Percentiles rank a stretch among this genome's conserved stretches.
These are phyloP conservation scores for Adineta ricciae DNA, from an alignment of 2,888 invertebrate genomes.

Conservation along the genomic window DNA sequence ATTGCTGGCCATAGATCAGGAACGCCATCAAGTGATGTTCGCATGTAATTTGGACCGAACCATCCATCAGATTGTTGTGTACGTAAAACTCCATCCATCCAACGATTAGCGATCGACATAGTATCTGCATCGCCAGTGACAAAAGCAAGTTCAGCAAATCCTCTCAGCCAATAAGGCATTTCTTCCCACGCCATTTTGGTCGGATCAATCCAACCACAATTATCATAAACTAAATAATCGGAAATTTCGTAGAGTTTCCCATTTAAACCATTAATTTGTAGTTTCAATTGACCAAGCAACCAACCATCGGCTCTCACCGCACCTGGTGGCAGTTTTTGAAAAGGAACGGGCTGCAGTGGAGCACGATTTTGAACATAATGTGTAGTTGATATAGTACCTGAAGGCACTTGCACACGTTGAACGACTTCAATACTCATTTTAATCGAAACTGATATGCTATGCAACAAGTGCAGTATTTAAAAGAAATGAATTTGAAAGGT, in stretches of 20 bases:
- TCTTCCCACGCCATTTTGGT: background rate
- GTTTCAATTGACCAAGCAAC: background rate
- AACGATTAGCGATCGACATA: background rate
- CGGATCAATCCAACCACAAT: conserved; percentile 18
- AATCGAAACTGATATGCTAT: too few species aligned
- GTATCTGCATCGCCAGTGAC: background rate
- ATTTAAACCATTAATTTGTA: conserved; percentile 6
- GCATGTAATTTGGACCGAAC: conserved; percentile 1
- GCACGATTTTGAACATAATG: background rate
- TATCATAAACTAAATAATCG: background rate
- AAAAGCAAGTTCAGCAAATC: background rate
- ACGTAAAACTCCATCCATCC: background rate
- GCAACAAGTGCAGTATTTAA: too few species aligned
- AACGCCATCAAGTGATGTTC: conserved; percentile 3
- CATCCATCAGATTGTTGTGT: conserved; percentile 4
- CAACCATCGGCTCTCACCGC: background rate
- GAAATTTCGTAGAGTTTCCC: background rate
- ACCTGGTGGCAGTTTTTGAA: conserved; percentile 10
- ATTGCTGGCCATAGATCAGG: conserved; percentile 16
- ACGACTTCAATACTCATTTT: background rate
- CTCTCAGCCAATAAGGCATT: conserved; percentile 6
- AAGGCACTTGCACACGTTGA: background rate
- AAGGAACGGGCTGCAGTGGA: background rate
- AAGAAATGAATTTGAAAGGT: too few species aligned
- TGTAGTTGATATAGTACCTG: background rate